Conservation (phyloP, 1,140 invertebrate genomes). For the Anastatus disparis region DNA sequence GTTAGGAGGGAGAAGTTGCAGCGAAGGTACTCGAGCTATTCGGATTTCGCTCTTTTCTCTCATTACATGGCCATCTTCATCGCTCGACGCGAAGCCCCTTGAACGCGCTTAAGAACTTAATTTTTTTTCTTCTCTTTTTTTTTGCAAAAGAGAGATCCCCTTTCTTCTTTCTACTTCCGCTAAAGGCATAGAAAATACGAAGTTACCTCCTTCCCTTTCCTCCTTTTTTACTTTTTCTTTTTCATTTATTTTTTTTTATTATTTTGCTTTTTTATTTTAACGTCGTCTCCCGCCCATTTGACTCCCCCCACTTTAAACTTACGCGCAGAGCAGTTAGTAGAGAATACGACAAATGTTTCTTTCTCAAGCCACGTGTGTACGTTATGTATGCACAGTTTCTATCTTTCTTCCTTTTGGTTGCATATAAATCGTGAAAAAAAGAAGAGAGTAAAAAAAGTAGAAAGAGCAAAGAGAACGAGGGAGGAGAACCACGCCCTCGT, state of each 20-base stretch:
- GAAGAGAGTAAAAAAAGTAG: too few relatives aligned
- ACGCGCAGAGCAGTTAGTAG: background rate
- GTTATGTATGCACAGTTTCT: background rate
- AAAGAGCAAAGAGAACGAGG: too few relatives aligned
- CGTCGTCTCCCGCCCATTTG: background rate
- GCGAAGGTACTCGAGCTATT: conserved; percentile 9
- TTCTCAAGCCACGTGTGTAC: background rate
- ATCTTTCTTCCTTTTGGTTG: background rate
- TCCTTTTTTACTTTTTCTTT: background rate
- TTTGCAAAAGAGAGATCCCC: too few relatives aligned
- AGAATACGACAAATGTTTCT: conserved; percentile 4
- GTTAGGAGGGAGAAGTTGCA: background rate
- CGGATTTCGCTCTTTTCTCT: conserved; percentile 13
- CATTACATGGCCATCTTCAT: conserved; percentile 32
- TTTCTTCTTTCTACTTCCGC: background rate
- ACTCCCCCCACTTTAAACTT: background rate
- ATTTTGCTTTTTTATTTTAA: too few relatives aligned
- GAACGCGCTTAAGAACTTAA: conserved; percentile 15
- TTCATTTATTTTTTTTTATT: background rate
- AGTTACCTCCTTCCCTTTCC: too few relatives aligned
- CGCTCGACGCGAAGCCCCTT: conserved; percentile 11
- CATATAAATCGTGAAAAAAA: conserved; percentile 34
- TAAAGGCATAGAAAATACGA: background rate
- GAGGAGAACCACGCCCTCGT: conserved; percentile 64
- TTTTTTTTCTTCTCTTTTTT: background rate